A percentile compares a stretch with the other conserved stretches of the same genome.
These are phyloP conservation scores for Aptenodytes patagonicus DNA, from an alignment of 2,113 vertebrate species.

Conservation along the genomic window DNA sequence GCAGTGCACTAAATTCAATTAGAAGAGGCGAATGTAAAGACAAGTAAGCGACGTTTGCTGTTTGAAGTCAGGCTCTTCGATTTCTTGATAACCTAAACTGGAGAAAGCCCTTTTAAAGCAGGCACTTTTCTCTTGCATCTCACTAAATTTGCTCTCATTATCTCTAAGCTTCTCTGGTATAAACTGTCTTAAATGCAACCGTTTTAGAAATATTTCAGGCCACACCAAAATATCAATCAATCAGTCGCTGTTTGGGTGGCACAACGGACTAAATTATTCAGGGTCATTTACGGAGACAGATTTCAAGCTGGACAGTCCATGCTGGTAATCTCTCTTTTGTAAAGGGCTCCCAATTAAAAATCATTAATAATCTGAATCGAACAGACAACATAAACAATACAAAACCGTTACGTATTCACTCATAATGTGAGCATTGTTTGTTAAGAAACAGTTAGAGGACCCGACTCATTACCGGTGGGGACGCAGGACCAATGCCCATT, in stretches of 20 bases:
- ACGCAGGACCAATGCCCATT: background rate
- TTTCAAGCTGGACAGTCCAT: constrained; percentile 39
- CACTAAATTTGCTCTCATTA: constrained; percentile 53
- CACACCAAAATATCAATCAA: constrained; percentile 45
- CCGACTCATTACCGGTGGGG: background rate
- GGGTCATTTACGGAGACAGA: constrained; percentile 50
- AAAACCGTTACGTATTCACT: background rate
- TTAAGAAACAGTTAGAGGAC: background rate
- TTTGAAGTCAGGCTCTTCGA: constrained; percentile 27
- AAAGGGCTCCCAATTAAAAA: constrained; percentile 27
- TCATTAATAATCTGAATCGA: constrained; percentile 56
- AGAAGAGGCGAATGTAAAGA: constrained; percentile 70
- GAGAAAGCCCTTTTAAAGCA: constrained; percentile 40
- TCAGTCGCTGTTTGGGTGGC: constrained; percentile 48
- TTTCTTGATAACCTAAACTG: constrained; percentile 57
- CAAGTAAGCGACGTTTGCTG: constrained; percentile 58
- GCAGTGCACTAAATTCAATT: constrained; percentile 74
- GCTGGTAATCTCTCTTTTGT: constrained; percentile 50
- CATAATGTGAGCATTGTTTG: constrained; percentile 33
- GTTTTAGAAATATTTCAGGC: constrained; percentile 45
- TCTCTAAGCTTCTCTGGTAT: background rate
- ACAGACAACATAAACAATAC: constrained; percentile 39
- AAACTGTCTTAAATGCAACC: constrained; percentile 51
- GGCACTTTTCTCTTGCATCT: constrained; percentile 21
- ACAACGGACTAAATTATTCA: constrained; percentile 63